Base-by-base conservation (phyloP, 2,113 vertebrate genomes). In the Percopsis transmontana region DNA sequence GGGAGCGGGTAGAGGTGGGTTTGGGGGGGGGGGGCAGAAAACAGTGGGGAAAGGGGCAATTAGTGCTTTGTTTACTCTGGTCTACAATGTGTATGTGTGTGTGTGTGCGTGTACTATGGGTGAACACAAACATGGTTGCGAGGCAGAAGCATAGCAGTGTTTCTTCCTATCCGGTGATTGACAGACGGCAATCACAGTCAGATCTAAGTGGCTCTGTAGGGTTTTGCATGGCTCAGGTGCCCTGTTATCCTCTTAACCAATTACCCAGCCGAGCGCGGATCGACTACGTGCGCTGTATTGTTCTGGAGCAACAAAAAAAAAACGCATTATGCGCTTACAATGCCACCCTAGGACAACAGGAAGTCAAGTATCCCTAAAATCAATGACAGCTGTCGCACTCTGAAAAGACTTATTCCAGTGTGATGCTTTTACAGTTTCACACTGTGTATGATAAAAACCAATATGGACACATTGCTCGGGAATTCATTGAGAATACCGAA, bases 121-220 rank as follows among this genome's bases (percentile, higher is more conserved):
- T 19, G 10, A 13, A 52, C 20, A 21, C 21, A 56, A 23, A 67
- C 15, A 15, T 64, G 64, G 83, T 53, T 72, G 62, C 23, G 64
- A 74, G 58, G 59, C 19, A 33, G 67, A n/a, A 62, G 62, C 64
- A 59, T 67, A 74, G 64, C 45, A 52, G 68, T 63, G 41, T 65
- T 1, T 64, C 72, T 81, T 55, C 78, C 77, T 79, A 78, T 84
- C 79, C 67, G 55, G 59, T 82, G 84, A 88, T 81, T 85, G 86
- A 83, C 86, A 88, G 80, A 85, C 24, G 51, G 76, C 84, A 89
- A 90, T 89, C 88, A 72, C 70, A 52, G 64, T 64, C 73, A 69
- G 62, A 88, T 86, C 85, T 86, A 89, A 91, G 89, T 83, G 80
- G 84, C 84, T 88, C 87, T 85, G 80, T 87, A 84, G 5, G 27